Percentiles rank a stretch among this genome's conserved stretches.
These are phyloP conservation scores for Deilephila elpenor DNA, from an alignment of 2,888 invertebrate species.

Conservation along the genomic window DNA sequence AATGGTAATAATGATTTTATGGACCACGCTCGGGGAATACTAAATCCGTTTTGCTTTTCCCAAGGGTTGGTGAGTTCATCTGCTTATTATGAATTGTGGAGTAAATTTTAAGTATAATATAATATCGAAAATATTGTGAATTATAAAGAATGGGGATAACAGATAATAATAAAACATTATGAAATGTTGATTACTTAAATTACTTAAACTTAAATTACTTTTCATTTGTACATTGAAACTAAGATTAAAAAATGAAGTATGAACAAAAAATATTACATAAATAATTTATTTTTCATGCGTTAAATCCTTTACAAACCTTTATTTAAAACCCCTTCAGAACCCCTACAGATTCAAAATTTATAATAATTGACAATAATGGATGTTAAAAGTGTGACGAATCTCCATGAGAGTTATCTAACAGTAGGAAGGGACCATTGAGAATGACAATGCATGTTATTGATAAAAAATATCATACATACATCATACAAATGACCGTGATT, in stretches of 20 bases:
- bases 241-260: not conserved
- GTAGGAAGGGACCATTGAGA: slow-evolving; percentile 49
- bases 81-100: not conserved
- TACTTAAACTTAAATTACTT: too few species aligned
- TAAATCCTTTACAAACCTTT: slow-evolving; percentile 22
- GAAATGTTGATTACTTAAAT: not conserved
- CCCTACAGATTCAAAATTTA: slow-evolving; percentile 50
- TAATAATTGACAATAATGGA: slow-evolving; percentile 67
- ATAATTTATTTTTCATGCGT: slow-evolving; percentile 17
- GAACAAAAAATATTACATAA: not conserved
- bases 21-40: not conserved
- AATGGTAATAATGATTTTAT: slow-evolving; percentile 7
- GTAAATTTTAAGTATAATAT: too few species aligned
- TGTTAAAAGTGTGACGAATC: slow-evolving; percentile 76
- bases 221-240: not conserved
- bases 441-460: slow-evolving; percentile 60
- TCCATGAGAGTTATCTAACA: slow-evolving; percentile 63
- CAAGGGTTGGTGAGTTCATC: not conserved
- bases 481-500: slow-evolving; percentile 61
- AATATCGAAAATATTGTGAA: not conserved
- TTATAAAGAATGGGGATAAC: not conserved
- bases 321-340: slow-evolving; percentile 44
- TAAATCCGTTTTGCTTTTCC: not conserved
- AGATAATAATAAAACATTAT: not conserved
- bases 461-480: slow-evolving; percentile 63